These are phyloP conservation scores for Brienomyrus longianalis DNA, from an alignment of 2,113 vertebrate genomes.

Conservation along the genomic window DNA sequence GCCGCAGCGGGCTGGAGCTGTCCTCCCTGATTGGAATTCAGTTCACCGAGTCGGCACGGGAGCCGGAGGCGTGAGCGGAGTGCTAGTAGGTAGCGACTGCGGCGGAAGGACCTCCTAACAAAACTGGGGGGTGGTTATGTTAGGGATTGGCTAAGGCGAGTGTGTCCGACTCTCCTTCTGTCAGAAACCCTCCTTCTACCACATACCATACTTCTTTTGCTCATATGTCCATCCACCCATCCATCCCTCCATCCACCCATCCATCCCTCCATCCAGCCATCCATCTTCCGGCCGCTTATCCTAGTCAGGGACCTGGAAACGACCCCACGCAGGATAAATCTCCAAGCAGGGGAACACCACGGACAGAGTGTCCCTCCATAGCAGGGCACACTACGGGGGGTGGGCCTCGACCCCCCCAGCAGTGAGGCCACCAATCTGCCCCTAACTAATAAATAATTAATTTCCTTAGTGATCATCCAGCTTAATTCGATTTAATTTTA, in stretches of 20 bases:
- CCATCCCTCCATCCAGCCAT: neutral
- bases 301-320: neutral
- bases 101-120: neutral
- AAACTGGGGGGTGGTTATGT: neutral
- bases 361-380: neutral
- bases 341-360: neutral
- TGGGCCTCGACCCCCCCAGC: neutral
- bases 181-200: neutral
- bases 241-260: neutral
- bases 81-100: neutral
- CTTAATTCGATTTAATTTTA: neutral
- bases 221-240: neutral
- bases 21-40: neutral
- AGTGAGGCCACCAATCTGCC: neutral
- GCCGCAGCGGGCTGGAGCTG: constrained; percentile 4
- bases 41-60: neutral
- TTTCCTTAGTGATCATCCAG: neutral
- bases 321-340: neutral
- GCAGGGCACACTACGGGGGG: neutral
- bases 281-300: neutral
- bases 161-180: neutral
- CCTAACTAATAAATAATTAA: neutral
- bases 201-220: neutral
- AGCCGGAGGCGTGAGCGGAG: neutral
- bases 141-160: neutral